phyloP scores from a whole-genome alignment of 2,888 invertebrate species.

The Drosophila emarginata region DNA sequence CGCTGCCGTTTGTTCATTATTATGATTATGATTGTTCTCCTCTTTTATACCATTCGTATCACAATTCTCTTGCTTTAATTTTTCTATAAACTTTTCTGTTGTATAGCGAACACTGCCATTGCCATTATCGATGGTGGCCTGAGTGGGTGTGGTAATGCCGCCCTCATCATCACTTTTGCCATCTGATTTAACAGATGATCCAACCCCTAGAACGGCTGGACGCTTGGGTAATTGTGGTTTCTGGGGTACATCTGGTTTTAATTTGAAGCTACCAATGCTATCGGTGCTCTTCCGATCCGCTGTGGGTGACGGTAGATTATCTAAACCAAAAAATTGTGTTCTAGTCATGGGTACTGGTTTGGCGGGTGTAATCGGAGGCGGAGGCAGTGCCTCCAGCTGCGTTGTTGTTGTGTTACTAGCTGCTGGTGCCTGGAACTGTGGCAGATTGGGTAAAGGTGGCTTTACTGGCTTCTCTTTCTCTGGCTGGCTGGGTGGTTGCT shows the following conservation, averaged over 20 bases:
- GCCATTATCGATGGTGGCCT: conserved; percentile 68
- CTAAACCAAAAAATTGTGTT: conserved; percentile 79
- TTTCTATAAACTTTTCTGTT: conserved; percentile 73
- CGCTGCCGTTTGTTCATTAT: conserved; percentile 47
- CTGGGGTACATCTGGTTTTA: conserved; percentile 82
- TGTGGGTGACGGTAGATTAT: conserved; percentile 76
- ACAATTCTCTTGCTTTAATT: conserved; percentile 66
- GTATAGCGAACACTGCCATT: conserved; percentile 56
- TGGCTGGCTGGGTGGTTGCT: conserved; percentile 35
- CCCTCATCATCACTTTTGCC: conserved; percentile 75
- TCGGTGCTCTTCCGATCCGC: conserved; percentile 79
- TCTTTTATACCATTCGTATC: conserved; percentile 62
- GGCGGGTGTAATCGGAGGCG: conserved; percentile 67
- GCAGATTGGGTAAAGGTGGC: conserved; percentile 76
- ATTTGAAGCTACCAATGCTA: conserved; percentile 71
- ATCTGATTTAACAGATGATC: conserved; percentile 42
- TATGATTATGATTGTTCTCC: conserved; percentile 56
- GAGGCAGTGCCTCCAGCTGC: conserved; percentile 57
- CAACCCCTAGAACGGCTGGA: conserved; percentile 82
- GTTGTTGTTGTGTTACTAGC: conserved; percentile 39
- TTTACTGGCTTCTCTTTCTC: conserved; percentile 75
- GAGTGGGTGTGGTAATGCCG: conserved; percentile 56
- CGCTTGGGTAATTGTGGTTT: conserved; percentile 93
- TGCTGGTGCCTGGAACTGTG: conserved; percentile 56
- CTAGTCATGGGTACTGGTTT: conserved; percentile 80